Evolutionary conservation across 2,888 invertebrate species (phyloP).

Genomic region (Polia nebulosa): DNA sequence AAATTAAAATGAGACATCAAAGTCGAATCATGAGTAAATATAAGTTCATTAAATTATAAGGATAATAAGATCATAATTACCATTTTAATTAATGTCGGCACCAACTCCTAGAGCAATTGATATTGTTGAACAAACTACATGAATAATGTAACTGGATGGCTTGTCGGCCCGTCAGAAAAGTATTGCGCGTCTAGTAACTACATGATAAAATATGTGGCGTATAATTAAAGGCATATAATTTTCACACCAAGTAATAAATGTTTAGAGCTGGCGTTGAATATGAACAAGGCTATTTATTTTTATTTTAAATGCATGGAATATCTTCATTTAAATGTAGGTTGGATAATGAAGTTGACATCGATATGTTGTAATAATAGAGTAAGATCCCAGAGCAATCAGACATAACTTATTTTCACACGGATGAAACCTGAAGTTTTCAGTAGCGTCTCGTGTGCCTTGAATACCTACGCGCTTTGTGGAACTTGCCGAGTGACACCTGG

Average conservation of each 20-base stretch:
- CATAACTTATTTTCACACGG: no score
- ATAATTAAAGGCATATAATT: neutral
- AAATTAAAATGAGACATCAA: neutral
- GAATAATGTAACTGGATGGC: conserved; percentile 28
- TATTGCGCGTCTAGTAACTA: conserved; percentile 1
- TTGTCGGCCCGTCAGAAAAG: neutral
- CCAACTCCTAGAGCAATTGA: conserved; percentile 10
- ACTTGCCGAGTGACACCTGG: no score
- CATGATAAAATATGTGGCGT: neutral
- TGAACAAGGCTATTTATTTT: neutral
- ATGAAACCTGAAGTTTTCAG: no score
- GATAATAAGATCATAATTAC: neutral
- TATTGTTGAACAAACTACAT: conserved; percentile 3
- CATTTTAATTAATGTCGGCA: conserved; percentile 17
- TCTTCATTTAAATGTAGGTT: neutral
- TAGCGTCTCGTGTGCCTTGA: no score
- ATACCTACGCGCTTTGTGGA: no score
- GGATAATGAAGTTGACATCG: neutral
- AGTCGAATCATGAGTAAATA: neutral
- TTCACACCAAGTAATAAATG: conserved; percentile 12
- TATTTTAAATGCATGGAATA: neutral
- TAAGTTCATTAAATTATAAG: neutral
- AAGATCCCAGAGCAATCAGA: no score
- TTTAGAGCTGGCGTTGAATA: neutral
- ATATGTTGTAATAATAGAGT: neutral